phyloP scores from a whole-genome alignment of 2,113 vertebrate genomes.

The Podarcis muralis region DNA sequence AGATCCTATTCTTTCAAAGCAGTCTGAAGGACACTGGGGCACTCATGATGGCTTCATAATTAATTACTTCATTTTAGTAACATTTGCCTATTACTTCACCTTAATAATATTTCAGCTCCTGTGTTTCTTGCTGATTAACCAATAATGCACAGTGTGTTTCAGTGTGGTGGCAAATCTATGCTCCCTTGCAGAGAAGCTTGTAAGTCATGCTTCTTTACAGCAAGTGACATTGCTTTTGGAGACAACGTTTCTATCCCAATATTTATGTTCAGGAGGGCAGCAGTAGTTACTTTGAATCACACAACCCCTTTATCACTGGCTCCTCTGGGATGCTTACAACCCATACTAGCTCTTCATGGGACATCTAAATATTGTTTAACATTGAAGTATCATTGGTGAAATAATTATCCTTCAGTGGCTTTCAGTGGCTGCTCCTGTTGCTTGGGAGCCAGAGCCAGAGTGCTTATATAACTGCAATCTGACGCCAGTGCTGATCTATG shows the following conservation, averaged over 20 bases:
- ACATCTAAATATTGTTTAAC: background rate
- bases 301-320: background rate
- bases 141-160: background rate
- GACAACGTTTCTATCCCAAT: background rate
- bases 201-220: background rate
- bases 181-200: background rate
- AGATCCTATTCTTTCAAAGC: background rate
- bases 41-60: background rate
- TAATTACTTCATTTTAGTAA: background rate
- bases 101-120: background rate
- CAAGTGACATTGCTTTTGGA: background rate
- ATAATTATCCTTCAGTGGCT: background rate
- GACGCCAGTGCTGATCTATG: background rate
- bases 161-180: background rate
- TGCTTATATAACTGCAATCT: background rate
- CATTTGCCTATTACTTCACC: background rate
- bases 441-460: background rate
- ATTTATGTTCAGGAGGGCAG: background rate
- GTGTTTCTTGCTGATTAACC: background rate
- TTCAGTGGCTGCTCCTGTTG: background rate
- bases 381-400: slow-evolving; percentile 9
- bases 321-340: background rate
- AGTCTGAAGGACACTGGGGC: too few relatives aligned
- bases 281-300: background rate
- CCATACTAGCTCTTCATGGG: background rate